Percentiles rank a stretch among this genome's conserved stretches.
These are phyloP conservation scores for Clistopyga incitator DNA, from an alignment of 2,888 invertebrate genomes.

Conservation along the genomic window DNA sequence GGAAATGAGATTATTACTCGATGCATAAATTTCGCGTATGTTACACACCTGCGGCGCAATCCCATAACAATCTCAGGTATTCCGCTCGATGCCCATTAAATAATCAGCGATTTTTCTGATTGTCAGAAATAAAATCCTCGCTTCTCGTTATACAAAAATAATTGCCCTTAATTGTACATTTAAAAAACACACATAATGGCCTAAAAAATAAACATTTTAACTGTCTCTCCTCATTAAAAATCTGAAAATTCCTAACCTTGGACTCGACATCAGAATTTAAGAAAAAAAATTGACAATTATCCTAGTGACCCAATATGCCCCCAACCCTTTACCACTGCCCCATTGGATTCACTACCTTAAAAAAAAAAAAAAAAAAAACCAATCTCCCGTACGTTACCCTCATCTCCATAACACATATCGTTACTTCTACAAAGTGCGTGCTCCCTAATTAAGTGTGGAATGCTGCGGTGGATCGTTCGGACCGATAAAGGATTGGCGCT, in stretches of 20 bases:
- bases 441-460: slow-evolving; percentile 67
- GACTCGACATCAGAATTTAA: no score
- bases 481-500: slow-evolving; percentile 54
- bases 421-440: slow-evolving; percentile 46
- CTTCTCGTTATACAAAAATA: not conserved
- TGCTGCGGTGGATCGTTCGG: slow-evolving; percentile 59
- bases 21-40: not conserved
- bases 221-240: no score
- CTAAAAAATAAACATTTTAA: no score
- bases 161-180: no score
- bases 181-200: no score
- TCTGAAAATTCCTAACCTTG: no score
- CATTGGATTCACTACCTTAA: not conserved
- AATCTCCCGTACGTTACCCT: not conserved
- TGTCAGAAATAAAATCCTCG: not conserved
- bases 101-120: not conserved
- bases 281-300: no score
- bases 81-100: not conserved
- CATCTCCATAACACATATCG: slow-evolving; percentile 27
- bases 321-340: no score
- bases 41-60: not conserved
- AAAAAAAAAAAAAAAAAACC: not conserved
- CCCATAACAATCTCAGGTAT: not conserved
- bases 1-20: slow-evolving; percentile 16
- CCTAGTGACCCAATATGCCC: no score